Conservation (phyloP, 2,797 vertebrate genomes). For the Clarias pachynema region DNA sequence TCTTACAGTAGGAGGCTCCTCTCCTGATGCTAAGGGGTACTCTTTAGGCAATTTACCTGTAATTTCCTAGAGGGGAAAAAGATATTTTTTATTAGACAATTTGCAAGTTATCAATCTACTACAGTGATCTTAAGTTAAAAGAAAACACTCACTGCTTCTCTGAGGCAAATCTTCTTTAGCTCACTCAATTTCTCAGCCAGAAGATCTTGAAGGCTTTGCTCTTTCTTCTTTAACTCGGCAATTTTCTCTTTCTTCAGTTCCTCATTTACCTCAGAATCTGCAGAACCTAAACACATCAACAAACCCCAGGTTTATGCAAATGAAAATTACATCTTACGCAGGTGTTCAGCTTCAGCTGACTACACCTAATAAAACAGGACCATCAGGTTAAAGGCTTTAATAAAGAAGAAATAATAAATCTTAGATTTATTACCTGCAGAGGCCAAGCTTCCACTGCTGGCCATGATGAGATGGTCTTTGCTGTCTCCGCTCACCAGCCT, state of each 20-base stretch:
- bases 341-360: not conserved
- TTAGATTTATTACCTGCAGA: conserved; percentile 83
- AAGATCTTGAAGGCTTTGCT: conserved; percentile 84
- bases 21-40: conserved; percentile 86
- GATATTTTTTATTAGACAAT: not conserved
- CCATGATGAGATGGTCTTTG: conserved; percentile 92
- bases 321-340: conserved; percentile 9
- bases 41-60: conserved; percentile 91
- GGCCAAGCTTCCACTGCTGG: conserved; percentile 93
- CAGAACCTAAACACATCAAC: conserved; percentile 78
- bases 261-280: conserved; percentile 88
- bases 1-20: conserved; percentile 85
- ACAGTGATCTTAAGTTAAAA: not conserved
- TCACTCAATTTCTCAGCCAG: conserved; percentile 88
- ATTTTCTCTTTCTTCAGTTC: conserved; percentile 95
- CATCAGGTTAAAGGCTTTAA: not conserved
- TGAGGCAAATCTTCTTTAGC: conserved; percentile 90
- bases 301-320: conserved; percentile 42
- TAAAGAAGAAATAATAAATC: not conserved
- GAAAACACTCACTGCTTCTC: conserved; percentile 86
- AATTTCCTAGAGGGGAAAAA: conserved; percentile 78
- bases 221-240: conserved; percentile 89
- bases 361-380: not conserved
- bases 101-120: not conserved
- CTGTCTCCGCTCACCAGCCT: conserved; percentile 81